phyloP scores from a whole-genome alignment of 2,797 vertebrate genomes.

The Fistularia commersonii region DNA sequence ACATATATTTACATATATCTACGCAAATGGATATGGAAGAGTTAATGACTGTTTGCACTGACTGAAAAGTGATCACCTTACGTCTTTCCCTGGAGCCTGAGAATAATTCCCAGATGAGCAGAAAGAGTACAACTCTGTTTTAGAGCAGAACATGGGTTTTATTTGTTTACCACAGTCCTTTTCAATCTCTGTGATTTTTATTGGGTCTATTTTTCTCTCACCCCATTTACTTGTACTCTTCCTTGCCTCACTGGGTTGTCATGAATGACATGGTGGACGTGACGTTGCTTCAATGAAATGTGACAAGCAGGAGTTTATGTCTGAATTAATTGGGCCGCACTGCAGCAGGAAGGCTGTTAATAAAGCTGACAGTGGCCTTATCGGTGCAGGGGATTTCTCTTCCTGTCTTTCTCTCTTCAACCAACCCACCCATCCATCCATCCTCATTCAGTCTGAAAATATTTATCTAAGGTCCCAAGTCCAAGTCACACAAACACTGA shows the following conservation, averaged over 20 bases:
- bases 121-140: constrained; percentile 3
- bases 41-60: constrained; percentile 27
- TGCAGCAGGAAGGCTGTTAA: constrained; percentile 45
- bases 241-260: constrained; percentile 21
- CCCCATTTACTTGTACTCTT: constrained; percentile 18
- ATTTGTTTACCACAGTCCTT: constrained; percentile 7
- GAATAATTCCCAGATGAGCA: constrained; percentile 27
- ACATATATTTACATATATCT: neutral
- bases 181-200: constrained; percentile 13
- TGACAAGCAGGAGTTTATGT: constrained; percentile 61
- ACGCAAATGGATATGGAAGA: constrained; percentile 6
- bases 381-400: constrained; percentile 29
- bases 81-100: constrained; percentile 25
- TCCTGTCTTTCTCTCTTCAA: constrained; percentile 7
- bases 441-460: constrained; percentile 21
- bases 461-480: constrained; percentile 10
- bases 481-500: neutral
- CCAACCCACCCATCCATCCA: constrained; percentile 15
- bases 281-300: constrained; percentile 49
- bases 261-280: constrained; percentile 38
- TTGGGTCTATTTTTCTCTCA: neutral
- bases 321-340: constrained; percentile 59
- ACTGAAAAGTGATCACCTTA: constrained; percentile 30
- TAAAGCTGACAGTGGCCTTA: constrained; percentile 46
- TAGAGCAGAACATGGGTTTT: neutral